phyloP scores from a whole-genome alignment of 2,888 invertebrate species.

The Apotomis turbidana region DNA sequence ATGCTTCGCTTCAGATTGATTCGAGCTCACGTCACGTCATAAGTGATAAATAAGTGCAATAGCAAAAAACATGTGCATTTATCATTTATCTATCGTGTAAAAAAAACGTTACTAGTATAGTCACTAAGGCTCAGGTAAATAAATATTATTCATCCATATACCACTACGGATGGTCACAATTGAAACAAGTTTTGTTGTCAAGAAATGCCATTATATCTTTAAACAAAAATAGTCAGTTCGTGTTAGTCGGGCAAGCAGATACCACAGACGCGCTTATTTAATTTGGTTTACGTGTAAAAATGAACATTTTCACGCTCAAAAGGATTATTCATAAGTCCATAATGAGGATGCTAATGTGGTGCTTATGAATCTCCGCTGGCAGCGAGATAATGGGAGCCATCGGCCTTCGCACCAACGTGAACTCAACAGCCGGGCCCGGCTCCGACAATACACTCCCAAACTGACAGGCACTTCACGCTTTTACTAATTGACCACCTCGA shows the following conservation, averaged over 20 bases:
- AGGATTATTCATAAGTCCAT: conserved; percentile 74
- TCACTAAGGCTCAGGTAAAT: no score
- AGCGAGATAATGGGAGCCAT: conserved; percentile 66
- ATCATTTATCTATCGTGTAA: no score
- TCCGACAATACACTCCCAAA: conserved; percentile 68
- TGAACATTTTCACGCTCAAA: conserved; percentile 49
- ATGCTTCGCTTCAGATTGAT: no score
- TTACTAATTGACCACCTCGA: conserved; percentile 79
- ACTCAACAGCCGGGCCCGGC: conserved; percentile 52
- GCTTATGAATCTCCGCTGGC: conserved; percentile 60
- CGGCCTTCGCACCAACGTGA: conserved; percentile 74
- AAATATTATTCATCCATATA: no score
- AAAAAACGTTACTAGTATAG: no score
- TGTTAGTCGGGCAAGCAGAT: conserved; percentile 1
- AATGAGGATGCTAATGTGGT: conserved; percentile 75
- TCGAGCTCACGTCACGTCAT: no score
- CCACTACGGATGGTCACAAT: background rate
- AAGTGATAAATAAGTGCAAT: no score
- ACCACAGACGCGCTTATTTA: conserved; percentile 19
- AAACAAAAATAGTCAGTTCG: conserved; percentile 1
- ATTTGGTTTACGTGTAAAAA: conserved; percentile 45
- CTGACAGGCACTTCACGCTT: conserved; percentile 79
- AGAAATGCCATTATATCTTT: background rate
- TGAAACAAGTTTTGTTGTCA: conserved; percentile 1
- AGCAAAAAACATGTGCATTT: no score